Evolutionary conservation across 1,140 invertebrate species (phyloP), one percentile per base, ranked within the genome.

Genomic region (Micrasema longulum): DNA sequence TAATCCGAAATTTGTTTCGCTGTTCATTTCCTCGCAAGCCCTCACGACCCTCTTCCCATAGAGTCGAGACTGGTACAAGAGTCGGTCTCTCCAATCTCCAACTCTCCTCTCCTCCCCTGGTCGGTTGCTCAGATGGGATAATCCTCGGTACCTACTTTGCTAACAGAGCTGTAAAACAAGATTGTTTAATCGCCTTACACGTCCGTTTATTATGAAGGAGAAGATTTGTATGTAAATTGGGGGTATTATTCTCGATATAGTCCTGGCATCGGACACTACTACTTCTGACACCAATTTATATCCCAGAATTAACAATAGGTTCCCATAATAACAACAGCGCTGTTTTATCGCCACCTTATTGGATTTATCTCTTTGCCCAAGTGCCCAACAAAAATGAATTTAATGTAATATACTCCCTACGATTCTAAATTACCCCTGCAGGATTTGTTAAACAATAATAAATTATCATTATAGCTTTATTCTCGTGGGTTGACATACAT

Each of bases 131-230:
- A 60, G 55, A 20, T 1, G 22, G 65, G 65, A 68, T 68, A 68
- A 68, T 68, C 65, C 65, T 36, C 43, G 60, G 50, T 68, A 68
- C n/a, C n/a, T n/a, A n/a, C 65, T 68, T 68, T 53, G 65, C 43
- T 68, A 68, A 68, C 65, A 14, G 65, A 50, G 35, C 65, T 68
- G 65, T 68, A 68, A 68, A 68, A 68, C 67, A 57, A 69, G 67
- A 69, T 69, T 69, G 67, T 57, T 47, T 69, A 69, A 69, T 69
- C 67, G 52, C 55, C 67, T 69, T 69, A 69, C 53, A 69, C 53
- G 67, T 38, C 67, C 52, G 36, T 69, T 69, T 62, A 69, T 69
- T 47, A 69, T 47, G 41, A 69, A 60, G 41, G 53, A 62, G 55
- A 69, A 69, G 52, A 69, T 69, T 48, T 69, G 53, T 60, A 69